Percentiles rank a stretch among this genome's conserved stretches.
Evolutionary conservation across 2,113 vertebrate genomes (phyloP).

Genomic region (Scalopus aquaticus): DNA sequence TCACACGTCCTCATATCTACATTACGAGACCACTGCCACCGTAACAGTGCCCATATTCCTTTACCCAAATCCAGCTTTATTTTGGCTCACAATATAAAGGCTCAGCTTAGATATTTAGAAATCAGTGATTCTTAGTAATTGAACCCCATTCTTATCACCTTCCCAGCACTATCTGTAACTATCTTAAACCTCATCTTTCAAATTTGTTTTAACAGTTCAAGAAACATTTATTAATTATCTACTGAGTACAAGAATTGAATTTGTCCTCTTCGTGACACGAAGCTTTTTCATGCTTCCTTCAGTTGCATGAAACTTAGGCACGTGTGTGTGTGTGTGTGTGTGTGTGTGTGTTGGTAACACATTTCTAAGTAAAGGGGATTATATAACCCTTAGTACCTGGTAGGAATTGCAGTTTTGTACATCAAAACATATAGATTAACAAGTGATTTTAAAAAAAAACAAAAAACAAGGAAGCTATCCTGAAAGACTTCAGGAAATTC

Average conservation of each 20-base stretch:
- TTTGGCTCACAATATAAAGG: constrained; percentile 19
- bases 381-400: not conserved
- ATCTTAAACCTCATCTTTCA: not conserved
- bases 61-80: not conserved
- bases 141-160: not conserved
- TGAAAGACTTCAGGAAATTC: not conserved
- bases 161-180: not conserved
- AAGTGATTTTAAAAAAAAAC: not conserved
- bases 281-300: not conserved
- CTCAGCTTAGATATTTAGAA: not conserved
- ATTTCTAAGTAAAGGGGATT: not conserved
- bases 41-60: no score
- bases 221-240: not conserved
- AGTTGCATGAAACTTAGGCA: not conserved
- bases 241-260: not conserved
- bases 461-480: not conserved
- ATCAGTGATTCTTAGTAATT: constrained; percentile 3
- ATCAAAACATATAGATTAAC: not conserved
- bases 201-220: not conserved
- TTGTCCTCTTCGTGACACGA: not conserved
- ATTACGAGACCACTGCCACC: no score
- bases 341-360: not conserved
- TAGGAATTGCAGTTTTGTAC: not conserved
- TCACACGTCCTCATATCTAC: no score
- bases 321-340: not conserved